phyloP scores from a whole-genome alignment of 2,797 vertebrate genomes.

The Etheostoma perlongum region DNA sequence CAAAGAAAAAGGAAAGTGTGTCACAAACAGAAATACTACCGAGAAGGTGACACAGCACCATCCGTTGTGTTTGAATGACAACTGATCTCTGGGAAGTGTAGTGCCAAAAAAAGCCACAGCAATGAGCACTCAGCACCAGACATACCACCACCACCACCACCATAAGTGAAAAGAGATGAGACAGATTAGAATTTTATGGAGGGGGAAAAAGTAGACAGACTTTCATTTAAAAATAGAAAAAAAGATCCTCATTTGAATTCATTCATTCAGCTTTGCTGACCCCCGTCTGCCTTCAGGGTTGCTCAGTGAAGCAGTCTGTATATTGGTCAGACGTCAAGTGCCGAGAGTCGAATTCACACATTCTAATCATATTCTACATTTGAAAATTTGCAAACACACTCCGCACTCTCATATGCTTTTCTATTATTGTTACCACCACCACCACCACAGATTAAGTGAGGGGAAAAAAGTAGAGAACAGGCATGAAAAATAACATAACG shows the following conservation, averaged over 20 bases:
- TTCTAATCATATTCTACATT: conserved; percentile 34
- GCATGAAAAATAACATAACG: conserved; percentile 36
- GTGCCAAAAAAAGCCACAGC: not conserved
- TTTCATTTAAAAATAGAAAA: not conserved
- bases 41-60: not conserved
- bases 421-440: conserved; percentile 36
- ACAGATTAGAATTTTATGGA: not conserved
- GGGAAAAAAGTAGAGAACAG: too few species aligned
- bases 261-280: conserved; percentile 41
- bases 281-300: conserved; percentile 24
- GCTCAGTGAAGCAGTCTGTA: conserved; percentile 38
- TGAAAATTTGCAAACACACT: conserved; percentile 36
- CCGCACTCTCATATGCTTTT: conserved; percentile 26
- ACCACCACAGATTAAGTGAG: too few species aligned
- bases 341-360: conserved; percentile 41
- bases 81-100: not conserved
- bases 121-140: not conserved
- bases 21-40: not conserved
- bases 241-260: conserved; percentile 24
- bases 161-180: not conserved
- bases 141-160: not conserved
- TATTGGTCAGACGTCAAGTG: conserved; percentile 39
- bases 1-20: not conserved
- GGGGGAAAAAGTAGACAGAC: not conserved
- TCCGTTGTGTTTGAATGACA: not conserved